phyloP scores from a whole-genome alignment of 2,113 vertebrate genomes.

The Brienomyrus longianalis region DNA sequence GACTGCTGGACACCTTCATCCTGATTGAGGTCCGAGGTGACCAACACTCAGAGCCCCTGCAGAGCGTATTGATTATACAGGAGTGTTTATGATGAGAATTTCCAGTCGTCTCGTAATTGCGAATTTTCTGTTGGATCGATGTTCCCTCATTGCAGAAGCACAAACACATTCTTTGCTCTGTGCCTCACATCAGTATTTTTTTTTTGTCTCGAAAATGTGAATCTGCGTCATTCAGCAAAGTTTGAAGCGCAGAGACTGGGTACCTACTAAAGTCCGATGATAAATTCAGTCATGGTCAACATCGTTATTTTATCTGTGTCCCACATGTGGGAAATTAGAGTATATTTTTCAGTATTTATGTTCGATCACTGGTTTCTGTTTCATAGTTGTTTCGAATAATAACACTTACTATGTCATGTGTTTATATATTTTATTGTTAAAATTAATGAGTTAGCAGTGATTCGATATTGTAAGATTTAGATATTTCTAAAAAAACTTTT shows the following conservation, averaged over 20 bases:
- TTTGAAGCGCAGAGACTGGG: background rate
- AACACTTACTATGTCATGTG: slow-evolving; percentile 21
- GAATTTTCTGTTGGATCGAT: background rate
- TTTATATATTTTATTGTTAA: slow-evolving; percentile 21
- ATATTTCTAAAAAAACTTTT: background rate
- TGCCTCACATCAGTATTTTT: background rate
- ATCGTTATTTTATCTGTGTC: slow-evolving; percentile 3
- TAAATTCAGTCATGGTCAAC: slow-evolving; percentile 21
- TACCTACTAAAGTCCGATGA: background rate
- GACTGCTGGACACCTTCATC: background rate
- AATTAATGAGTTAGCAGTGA: background rate
- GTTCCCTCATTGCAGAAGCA: background rate
- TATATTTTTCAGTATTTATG: background rate
- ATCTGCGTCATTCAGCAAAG: background rate
- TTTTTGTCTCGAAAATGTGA: background rate
- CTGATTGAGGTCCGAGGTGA: background rate
- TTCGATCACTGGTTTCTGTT: background rate
- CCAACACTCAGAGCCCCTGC: background rate
- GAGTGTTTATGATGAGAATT: background rate
- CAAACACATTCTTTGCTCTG: background rate
- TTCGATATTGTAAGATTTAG: background rate
- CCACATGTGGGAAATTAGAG: slow-evolving; percentile 11
- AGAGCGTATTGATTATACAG: background rate
- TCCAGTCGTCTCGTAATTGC: background rate
- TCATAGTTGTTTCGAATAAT: slow-evolving; percentile 14